Conservation (phyloP, 2,797 vertebrate species). For the Otolemur crassicaudatus region DNA sequence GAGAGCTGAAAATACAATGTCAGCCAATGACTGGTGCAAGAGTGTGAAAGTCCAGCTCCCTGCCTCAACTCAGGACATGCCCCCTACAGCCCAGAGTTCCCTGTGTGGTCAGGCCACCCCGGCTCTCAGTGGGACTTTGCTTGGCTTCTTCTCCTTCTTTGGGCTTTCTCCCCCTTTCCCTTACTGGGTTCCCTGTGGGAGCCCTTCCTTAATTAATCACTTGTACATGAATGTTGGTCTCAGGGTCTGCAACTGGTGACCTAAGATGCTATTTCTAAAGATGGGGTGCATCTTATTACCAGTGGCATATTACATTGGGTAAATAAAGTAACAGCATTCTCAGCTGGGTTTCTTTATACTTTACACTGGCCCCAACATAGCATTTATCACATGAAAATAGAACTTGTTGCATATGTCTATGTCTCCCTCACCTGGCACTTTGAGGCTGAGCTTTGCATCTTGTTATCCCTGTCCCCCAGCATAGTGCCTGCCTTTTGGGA, state of each 20-base stretch:
- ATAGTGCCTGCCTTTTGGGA: not conserved
- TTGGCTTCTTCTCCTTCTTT: not conserved
- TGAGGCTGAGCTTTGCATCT: not conserved
- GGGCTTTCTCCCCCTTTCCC: not conserved
- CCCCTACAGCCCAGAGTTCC: not conserved
- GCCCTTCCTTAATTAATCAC: not conserved
- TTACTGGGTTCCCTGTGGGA: not conserved
- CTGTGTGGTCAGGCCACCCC: not conserved
- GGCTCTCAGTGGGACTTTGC: not conserved
- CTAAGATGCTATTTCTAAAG: not conserved
- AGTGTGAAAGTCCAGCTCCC: not conserved
- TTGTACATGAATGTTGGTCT: not conserved
- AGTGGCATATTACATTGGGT: not conserved
- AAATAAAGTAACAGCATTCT: not conserved
- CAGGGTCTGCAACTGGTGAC: not conserved
- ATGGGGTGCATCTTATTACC: not conserved
- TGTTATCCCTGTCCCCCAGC: not conserved
- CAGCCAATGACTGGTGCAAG: not conserved
- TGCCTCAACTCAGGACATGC: not conserved
- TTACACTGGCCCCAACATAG: not conserved
- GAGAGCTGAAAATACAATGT: not conserved
- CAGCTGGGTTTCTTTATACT: not conserved
- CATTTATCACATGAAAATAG: not conserved
- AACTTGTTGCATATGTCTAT: not conserved
- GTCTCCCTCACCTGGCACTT: not conserved